Base-by-base conservation (phyloP, 2,113 vertebrate species). In the Thunnus thynnus region DNA sequence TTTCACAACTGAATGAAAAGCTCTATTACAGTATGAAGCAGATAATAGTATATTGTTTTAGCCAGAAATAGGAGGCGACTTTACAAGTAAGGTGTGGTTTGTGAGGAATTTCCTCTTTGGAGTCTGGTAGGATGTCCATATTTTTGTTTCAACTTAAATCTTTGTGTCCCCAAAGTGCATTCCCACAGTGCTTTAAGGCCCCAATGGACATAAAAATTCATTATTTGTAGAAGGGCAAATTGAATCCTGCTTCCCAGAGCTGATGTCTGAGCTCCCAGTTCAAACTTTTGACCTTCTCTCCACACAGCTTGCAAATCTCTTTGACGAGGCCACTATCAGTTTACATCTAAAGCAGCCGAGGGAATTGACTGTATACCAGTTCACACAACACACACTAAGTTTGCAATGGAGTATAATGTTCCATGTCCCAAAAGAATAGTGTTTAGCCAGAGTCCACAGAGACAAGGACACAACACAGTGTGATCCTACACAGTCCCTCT, bases 111-210 rank as follows among this genome's bases (percentile, higher is more conserved):
- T 72, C 25, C n/a, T 36, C 46, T 16, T 41, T 41, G 72, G 47
- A 55, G 27, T 58, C 20, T 47, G 27, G 3, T 60, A 47, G n/a
- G 69, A 48, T 32, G 62, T 70, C 46, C 58, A 62, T 22, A 73
- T 69, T 32, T 74, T 64, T 78, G 16, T 72, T 66, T 27, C 52
- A 57, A 16, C 44, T 67, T 65, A 65, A 55, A 82, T 72, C 41
- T 77, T 2, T 67, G 20, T 6, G 25, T 69, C 50, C 41, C 50
- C 1, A 52, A 54, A 75, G 74, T 77, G 27, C 18, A 78, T 87
- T 92, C 88, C 85, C 90, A 92, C 72, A 78, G 76, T 60, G 57
- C 79, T 84, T 77, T 69, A 70, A 65, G 44, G 17, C 75, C 81
- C 75, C 47, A 51, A 32, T 61, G 76, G 60, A 76, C 77, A 82